Base-by-base conservation (phyloP, 2,888 invertebrate species). In the Pseudolycoriella hygida region DNA sequence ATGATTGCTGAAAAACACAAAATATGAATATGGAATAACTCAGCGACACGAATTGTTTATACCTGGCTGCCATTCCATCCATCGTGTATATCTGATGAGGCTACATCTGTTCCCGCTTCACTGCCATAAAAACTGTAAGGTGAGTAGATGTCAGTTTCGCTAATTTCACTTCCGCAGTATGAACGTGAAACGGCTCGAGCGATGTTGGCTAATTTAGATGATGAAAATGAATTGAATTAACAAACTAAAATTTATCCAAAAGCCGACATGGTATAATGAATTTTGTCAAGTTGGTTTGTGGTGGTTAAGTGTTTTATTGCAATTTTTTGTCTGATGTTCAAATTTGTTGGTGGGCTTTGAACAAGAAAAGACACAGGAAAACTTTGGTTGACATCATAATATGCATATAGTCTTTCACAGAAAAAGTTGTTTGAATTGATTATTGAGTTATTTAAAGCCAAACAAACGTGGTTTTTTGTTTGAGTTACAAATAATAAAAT, bases 131-230 rank as follows among this genome's bases (percentile, higher is more conserved):
- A 84, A 58, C 81, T 80, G 61, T 83, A 84, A 1, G 85, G 83
- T 8, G 84, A 77, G 57, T 84, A 85, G 49, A 86, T 81, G 59
- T 87, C 86, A 45, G 83, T 83, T 62, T 86, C 87, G 5, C 76
- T 74, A 46, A 76, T 74, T 62, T 86, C 86, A 58, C 85, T 85
- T 49, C 84, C 82, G 59, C 83, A 86, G 61, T 85, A 86, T 5
- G 83, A 83, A 42, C 83, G 68, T 3, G 83, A 81, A 54, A 73
- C 68, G 40, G 82, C 77, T 72, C 55, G 71, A 54, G 62, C 63
- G 57, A 64, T 63, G 55, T 62, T 65, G 43, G 60, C 64, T 64
- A 43, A 32, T 31, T 17, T 11, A 14, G 15, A 42, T 3, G n/a
- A 31, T 42, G 30, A 31, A 31, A 30, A 42, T 20, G 3, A 41